phyloP scores from a whole-genome alignment of 2,797 vertebrate genomes.

The Pterois miles region DNA sequence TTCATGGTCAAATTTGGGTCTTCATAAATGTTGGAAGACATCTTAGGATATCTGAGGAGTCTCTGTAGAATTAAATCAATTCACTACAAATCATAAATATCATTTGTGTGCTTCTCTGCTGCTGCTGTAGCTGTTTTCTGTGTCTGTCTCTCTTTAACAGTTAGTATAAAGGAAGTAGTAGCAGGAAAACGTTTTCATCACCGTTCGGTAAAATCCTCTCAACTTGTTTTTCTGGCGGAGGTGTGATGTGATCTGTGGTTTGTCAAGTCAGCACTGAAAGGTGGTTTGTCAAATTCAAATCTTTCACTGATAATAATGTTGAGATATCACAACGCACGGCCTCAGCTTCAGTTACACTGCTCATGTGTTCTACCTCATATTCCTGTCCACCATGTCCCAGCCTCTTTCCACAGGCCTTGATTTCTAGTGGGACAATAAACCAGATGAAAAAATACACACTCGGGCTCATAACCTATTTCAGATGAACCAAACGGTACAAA shows the following conservation, averaged over 20 bases:
- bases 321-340: no score
- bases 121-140: neutral
- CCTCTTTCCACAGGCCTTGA: no score
- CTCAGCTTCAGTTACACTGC: no score
- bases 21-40: conserved; percentile 47
- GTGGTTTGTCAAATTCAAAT: neutral
- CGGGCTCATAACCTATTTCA: no score
- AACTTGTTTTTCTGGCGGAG: neutral
- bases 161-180: neutral
- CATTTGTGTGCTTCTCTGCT: neutral
- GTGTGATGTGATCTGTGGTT: neutral
- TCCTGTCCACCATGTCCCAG: no score
- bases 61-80: neutral
- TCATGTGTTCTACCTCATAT: no score
- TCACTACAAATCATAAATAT: no score
- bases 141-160: neutral
- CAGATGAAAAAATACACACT: no score
- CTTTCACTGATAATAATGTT: neutral
- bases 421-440: no score
- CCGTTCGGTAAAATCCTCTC: neutral
- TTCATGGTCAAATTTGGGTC: accelerated
- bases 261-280: neutral
- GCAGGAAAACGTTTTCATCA: neutral
- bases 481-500: no score
- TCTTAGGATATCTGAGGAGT: neutral